These are phyloP conservation scores for Sternarchorhynchus goeldii DNA, from an alignment of 2,797 vertebrate species.

Conservation along the genomic window DNA sequence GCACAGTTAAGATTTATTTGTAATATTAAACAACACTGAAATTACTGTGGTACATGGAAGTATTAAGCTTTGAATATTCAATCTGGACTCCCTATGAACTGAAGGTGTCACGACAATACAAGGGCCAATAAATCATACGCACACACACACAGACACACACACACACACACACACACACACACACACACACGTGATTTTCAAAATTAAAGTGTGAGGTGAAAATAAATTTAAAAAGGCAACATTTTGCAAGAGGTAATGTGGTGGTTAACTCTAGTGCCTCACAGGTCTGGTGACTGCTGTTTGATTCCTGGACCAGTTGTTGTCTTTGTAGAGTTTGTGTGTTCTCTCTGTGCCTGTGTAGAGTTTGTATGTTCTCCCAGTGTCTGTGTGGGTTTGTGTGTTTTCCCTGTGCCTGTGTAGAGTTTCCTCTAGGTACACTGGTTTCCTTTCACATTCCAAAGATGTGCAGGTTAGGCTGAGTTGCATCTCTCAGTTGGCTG, in stretches of 20 bases:
- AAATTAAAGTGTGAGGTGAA: conserved; percentile 55
- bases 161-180: conserved; percentile 10
- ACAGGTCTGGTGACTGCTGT: too few relatives aligned
- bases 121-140: neutral
- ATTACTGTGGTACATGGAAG: too few relatives aligned
- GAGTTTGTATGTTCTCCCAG: too few relatives aligned
- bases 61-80: neutral
- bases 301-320: too few relatives aligned
- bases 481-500: neutral
- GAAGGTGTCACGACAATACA: neutral
- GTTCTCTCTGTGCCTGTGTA: too few relatives aligned
- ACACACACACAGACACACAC: conserved; percentile 13
- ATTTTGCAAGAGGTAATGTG: conserved; percentile 75
- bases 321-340: too few relatives aligned
- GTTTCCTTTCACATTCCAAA: neutral
- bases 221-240: conserved; percentile 67
- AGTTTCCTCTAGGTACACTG: too few relatives aligned
- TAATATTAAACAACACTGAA: too few relatives aligned
- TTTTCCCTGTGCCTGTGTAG: too few relatives aligned
- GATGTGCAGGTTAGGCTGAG: neutral
- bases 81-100: conserved; percentile 15
- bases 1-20: too few relatives aligned
- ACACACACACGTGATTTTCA: conserved; percentile 37
- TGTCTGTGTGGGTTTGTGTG: too few relatives aligned
- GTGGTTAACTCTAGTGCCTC: too few relatives aligned